Percentiles rank a stretch among this genome's conserved stretches.
Conservation (phyloP, 2,113 vertebrate genomes). For the Cyphomyrus plagiostoma region DNA sequence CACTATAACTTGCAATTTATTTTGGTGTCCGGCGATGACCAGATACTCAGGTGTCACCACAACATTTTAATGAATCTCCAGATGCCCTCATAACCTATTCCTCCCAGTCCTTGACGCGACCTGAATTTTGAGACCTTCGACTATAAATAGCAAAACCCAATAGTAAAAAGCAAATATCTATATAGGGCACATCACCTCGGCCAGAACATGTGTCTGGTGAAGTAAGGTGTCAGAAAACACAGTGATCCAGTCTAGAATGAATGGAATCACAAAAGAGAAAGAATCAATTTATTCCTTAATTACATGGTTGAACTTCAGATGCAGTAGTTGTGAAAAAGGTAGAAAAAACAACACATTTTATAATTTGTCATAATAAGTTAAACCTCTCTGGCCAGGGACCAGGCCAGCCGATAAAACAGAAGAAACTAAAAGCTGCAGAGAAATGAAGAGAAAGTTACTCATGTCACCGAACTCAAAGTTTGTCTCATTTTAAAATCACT, state of each 20-base stretch:
- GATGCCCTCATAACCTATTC: constrained; percentile 8
- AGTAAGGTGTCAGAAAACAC: background rate
- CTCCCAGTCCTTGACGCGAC: background rate
- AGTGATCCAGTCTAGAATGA: constrained; percentile 26
- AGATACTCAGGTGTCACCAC: background rate
- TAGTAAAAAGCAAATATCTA: constrained; percentile 7
- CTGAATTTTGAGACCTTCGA: constrained; percentile 13
- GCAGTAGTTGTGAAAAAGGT: constrained; percentile 71
- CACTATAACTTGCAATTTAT: background rate
- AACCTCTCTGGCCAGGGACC: constrained; percentile 59
- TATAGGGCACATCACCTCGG: background rate
- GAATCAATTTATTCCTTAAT: constrained; percentile 62
- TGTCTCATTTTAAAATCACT: constrained; percentile 43
- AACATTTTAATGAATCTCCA: background rate
- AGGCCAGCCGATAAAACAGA: constrained; percentile 60
- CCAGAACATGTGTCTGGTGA: background rate
- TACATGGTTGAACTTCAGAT: constrained; percentile 63
- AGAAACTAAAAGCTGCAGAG: constrained; percentile 51
- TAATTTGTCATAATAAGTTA: constrained; percentile 80
- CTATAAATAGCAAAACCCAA: constrained; percentile 7
- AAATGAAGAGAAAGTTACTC: constrained; percentile 39
- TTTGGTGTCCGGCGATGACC: background rate
- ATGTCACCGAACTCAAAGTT: constrained; percentile 48
- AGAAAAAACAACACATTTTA: constrained; percentile 63
- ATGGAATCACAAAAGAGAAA: constrained; percentile 48